Percentiles rank a stretch among this genome's conserved stretches.
These are phyloP conservation scores for Doryteuthis pealeii DNA, from an alignment of 1,140 invertebrate species.

Conservation along the genomic window DNA sequence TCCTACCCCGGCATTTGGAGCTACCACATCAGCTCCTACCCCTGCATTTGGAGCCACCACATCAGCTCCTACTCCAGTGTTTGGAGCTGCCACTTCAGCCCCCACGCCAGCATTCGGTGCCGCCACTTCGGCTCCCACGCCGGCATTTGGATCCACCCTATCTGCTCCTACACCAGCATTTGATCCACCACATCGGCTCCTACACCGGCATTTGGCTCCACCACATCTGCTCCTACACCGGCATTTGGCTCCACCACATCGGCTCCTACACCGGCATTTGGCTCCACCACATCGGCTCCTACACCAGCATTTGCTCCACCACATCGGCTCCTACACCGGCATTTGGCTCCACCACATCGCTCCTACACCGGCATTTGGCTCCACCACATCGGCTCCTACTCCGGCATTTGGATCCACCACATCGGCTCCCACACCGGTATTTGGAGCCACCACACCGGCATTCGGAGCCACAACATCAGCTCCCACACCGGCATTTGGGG, in stretches of 20 bases:
- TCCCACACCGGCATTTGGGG: conserved; percentile 11
- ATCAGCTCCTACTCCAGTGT: too few species aligned
- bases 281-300: not conserved
- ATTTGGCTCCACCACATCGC: not conserved
- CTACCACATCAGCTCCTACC: not conserved
- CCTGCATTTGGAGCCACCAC: conserved; percentile 12
- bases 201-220: not conserved
- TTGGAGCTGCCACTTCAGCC: too few species aligned
- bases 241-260: not conserved
- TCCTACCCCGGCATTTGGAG: not conserved
- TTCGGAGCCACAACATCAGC: not conserved
- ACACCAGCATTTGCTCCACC: not conserved
- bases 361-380: not conserved
- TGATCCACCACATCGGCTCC: not conserved
- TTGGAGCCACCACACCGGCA: not conserved
- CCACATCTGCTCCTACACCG: not conserved
- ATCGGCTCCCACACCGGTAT: not conserved
- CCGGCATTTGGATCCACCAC: not conserved
- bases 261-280: too few species aligned
- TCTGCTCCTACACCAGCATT: not conserved
- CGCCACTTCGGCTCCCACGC: too few species aligned
- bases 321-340: too few species aligned
- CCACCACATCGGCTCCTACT: not conserved
- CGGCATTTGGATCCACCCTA: not conserved
- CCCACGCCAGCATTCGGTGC: too few species aligned